phyloP scores from a whole-genome alignment of 2,888 invertebrate species.

The Polydrusus cervinus region DNA sequence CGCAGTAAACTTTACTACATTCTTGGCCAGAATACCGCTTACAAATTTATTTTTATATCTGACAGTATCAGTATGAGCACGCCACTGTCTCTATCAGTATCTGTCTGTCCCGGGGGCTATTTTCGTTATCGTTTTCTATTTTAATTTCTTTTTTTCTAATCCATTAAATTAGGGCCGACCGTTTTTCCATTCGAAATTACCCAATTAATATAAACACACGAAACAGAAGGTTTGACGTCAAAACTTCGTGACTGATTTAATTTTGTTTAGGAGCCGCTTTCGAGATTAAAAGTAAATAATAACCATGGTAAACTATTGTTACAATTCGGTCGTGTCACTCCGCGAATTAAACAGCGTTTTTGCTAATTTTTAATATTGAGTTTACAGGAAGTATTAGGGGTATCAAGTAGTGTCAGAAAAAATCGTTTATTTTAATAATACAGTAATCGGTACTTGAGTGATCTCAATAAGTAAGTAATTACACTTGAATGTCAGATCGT shows the following conservation, averaged over 20 bases:
- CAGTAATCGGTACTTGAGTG: no score
- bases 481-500: no score
- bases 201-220: slow-evolving; percentile 32
- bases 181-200: slow-evolving; percentile 12
- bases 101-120: slow-evolving; percentile 15
- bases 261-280: slow-evolving; percentile 39
- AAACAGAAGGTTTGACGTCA: slow-evolving; percentile 54
- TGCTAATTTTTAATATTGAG: no score
- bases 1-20: no score
- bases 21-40: no score
- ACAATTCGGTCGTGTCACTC: not conserved
- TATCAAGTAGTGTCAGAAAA: no score
- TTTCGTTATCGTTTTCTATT: slow-evolving; percentile 22
- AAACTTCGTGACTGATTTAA: slow-evolving; percentile 60
- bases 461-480: no score
- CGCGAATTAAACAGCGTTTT: not conserved
- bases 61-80: not conserved
- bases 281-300: slow-evolving; percentile 15
- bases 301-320: slow-evolving; percentile 6
- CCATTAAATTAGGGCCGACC: slow-evolving; percentile 18
- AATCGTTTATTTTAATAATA: no score
- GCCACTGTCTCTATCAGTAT: not conserved
- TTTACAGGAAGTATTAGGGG: no score
- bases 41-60: no score
- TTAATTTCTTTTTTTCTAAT: slow-evolving; percentile 22